phyloP scores from a whole-genome alignment of 1,140 invertebrate genomes.

The Anastrepha obliqua region DNA sequence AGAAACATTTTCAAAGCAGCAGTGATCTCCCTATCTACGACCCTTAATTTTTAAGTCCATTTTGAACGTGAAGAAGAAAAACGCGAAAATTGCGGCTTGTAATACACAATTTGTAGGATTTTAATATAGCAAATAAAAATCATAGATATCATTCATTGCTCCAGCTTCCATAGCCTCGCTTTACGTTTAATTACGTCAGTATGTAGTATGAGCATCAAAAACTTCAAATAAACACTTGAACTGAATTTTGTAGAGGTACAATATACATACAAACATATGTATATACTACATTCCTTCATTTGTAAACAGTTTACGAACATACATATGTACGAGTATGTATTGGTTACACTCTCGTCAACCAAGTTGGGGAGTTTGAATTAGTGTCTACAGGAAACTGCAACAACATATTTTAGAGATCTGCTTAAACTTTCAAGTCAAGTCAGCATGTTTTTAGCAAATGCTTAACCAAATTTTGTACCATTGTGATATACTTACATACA shows the following conservation, averaged over 20 bases:
- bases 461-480: background rate
- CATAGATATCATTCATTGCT: no score
- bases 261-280: background rate
- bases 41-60: no score
- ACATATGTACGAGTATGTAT: background rate
- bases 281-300: background rate
- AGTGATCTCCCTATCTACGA: no score
- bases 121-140: no score
- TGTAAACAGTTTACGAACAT: background rate
- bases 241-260: no score
- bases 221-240: background rate
- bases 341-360: background rate
- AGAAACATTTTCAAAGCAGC: no score
- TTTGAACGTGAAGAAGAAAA: no score
- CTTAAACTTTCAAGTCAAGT: slow-evolving; percentile 29
- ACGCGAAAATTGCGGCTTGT: no score
- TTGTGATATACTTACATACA: background rate
- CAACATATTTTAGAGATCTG: slow-evolving; percentile 25
- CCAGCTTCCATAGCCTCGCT: no score
- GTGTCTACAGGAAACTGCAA: background rate
- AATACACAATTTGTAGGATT: no score
- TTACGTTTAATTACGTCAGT: background rate
- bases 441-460: slow-evolving; percentile 24
- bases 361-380: slow-evolving; percentile 14
- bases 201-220: background rate